Evolutionary conservation across 2,888 invertebrate genomes (phyloP), one percentile per base, ranked within the genome.

Genomic region (Stramonita haemastoma): DNA sequence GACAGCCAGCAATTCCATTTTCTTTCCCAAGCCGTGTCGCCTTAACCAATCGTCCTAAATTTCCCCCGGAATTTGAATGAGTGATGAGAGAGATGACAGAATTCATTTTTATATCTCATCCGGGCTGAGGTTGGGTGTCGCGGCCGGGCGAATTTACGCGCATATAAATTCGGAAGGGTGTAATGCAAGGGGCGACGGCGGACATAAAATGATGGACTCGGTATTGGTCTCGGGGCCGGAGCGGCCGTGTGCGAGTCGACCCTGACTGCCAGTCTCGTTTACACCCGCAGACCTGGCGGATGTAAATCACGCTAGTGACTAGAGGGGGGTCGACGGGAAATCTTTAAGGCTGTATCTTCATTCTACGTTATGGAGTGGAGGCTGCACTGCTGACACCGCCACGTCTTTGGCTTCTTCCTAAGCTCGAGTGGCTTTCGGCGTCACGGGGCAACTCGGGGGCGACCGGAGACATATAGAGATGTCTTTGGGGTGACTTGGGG

Each of bases 41-140:
- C 73, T 89, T 85, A 89, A 89, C 89, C 89, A 89, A 89, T 89
- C 89, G 89, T 89, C 73, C 89, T 89, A 89, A 89, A 89, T 89
- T 89, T 85, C 89, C 56, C 84, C 84, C 57, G 89, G 85, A 89
- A 70, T 89, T 89, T 89, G 89, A 89, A 89, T 89, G 89, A 89
- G 89, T 85, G 89, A 89, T 89, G 89, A 66, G 89, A 11, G 60
- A 84, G 89, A 83, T 89, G 89, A 89, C 89, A 89, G 89, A 89
- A 89, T 89, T 89, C 89, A 89, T 89, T 89, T 89, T 85, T 89
- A 89, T 89, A 60, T 89, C 85, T 83, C 89, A 85, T 84, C 89
- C 84, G 81, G 85, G 29, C 85, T 46, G 70, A 84, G 89, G 89
- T 89, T 85, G 60, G 57, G 89, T 89, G 89, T 89, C 89, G 89